Evolutionary conservation across 2,797 vertebrate genomes (phyloP).

Genomic region (Apogon talboti): DNA sequence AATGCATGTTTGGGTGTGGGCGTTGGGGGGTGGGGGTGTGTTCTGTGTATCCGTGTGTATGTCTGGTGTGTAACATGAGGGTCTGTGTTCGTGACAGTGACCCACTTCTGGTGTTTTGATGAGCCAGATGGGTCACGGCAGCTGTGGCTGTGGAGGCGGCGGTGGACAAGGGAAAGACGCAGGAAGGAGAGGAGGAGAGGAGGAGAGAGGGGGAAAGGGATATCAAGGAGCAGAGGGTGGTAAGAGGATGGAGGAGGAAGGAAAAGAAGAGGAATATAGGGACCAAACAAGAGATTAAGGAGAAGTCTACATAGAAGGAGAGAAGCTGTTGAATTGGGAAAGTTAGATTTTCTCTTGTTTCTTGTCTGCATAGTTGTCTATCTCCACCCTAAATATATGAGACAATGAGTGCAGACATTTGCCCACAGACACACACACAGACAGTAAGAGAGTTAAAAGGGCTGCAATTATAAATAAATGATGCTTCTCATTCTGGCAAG

Average conservation of each 20-base stretch:
- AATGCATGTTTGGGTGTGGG: slow-evolving; percentile 51
- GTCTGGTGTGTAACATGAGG: slow-evolving; percentile 40
- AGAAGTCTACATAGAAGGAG: slow-evolving; percentile 1
- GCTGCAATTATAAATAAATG: slow-evolving; percentile 70
- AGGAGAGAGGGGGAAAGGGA: background rate
- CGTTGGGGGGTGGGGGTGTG: background rate
- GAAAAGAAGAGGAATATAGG: slow-evolving; percentile 3
- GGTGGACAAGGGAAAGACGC: slow-evolving; percentile 49
- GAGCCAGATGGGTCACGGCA: slow-evolving; percentile 77
- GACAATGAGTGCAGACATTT: slow-evolving; percentile 57
- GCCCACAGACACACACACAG: slow-evolving; percentile 36
- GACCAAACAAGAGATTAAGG: slow-evolving; percentile 20
- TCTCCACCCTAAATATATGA: slow-evolving; percentile 41
- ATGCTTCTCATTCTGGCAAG: slow-evolving; percentile 72
- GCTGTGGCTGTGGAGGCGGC: slow-evolving; percentile 66
- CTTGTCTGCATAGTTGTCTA: slow-evolving; percentile 25
- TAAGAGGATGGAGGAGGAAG: slow-evolving; percentile 3
- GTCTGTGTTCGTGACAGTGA: slow-evolving; percentile 77
- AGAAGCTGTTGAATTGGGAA: background rate
- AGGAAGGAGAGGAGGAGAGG: slow-evolving; percentile 28
- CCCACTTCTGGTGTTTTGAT: slow-evolving; percentile 82
- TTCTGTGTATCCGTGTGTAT: slow-evolving; percentile 16
- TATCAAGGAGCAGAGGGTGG: background rate
- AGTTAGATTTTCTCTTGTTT: slow-evolving; percentile 24
- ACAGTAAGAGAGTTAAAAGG: slow-evolving; percentile 64